Base-by-base conservation (phyloP, 1,140 invertebrate species). In the Bombus soroeensis region DNA sequence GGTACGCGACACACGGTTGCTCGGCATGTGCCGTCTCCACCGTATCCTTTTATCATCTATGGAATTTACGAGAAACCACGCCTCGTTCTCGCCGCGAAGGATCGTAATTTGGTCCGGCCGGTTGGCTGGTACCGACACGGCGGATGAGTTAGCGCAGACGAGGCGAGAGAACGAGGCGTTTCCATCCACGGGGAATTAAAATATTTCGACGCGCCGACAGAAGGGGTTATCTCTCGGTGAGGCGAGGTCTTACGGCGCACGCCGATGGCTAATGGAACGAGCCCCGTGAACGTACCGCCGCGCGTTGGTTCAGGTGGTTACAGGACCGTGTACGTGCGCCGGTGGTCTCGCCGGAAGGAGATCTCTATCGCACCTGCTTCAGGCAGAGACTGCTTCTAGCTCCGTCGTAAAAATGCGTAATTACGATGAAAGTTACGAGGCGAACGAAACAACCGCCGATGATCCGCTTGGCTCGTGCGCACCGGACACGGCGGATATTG, bases 321-420 rank as follows among this genome's bases (percentile, higher is more conserved):
- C 86, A 83, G 79, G 83, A 70, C 34, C 75, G 59, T 78, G 28
- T 78, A 88, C 86, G 90, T 89, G 83, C 88, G 88, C 89, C 88
- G 92, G 90, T 93, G 90, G 93, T 92, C 91, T 82, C 73, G 68
- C 77, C 79, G 81, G 86, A 90, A 80, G 85, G 86, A 94, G 93
- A 94, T 94, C 93, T 93, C 92, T 94, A 94, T 94, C 93, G 88
- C 92, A 92, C 90, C 91, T 93, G 93, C 89, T 82, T 86, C 89
- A 77, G 80, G 32, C n/a, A 87, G 81, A 66, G 85, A 34, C 77
- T 76, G 88, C 75, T 75, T 84, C 83, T 85, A 86, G 83, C 75
- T 59, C 57, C 59, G 87, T 94, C 92, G 91, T 94, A 94, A 94
- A 94, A 94, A 92, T 93, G 90, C 90, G 91, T 94, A 93, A 94